Evolutionary conservation across 2,113 vertebrate species (phyloP), one percentile per base, ranked within the genome.

Genomic region (Typhlomys cinereus): DNA sequence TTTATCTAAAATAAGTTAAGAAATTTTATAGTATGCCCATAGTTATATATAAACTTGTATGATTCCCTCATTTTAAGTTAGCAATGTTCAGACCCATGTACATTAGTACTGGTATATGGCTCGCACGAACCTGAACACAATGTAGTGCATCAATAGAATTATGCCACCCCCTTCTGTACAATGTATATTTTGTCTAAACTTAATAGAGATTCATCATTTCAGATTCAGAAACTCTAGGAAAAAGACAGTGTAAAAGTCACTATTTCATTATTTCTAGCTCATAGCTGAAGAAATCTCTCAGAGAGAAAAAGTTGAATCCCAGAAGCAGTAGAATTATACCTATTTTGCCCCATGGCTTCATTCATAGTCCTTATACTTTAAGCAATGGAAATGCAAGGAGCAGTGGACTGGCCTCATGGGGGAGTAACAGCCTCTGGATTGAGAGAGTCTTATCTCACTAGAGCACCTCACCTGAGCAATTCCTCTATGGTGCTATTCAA

Each of bases 1-100:
- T 36, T 76, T 92, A 89, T 25, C 62, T 75, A 83, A 94, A 84
- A 81, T 85, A 90, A 94, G 66, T 74, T 84, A 94, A 80, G 41
- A 89, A 88, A 89, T 69, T 76, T 70, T 78, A 76, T 41, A 15
- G 48, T 44, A 84, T 74, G 18, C 46, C 82, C 83, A 79, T 54
- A 44, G 46, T 79, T 85, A 61, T 17, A 61, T 17, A 67, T 44
- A 90, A 76, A 67, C 46, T 73, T 93, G 25, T 90, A 41, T 83
- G 46, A 44, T 82, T 85, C 83, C 20, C n/a, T 92, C 80, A 64
- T 93, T 83, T 84, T 73, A 93, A 88, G 48, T 50, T 44, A 50
- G 18, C 88, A n/a, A 27, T 48, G 61, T 88, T 94, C 67, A 90
- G 44, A 71, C 52, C 39, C 88, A 75, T 12, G 59, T 31, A 34